phyloP scores from a whole-genome alignment of 2,113 vertebrate species.

The Psilopsiagon aurifrons region DNA sequence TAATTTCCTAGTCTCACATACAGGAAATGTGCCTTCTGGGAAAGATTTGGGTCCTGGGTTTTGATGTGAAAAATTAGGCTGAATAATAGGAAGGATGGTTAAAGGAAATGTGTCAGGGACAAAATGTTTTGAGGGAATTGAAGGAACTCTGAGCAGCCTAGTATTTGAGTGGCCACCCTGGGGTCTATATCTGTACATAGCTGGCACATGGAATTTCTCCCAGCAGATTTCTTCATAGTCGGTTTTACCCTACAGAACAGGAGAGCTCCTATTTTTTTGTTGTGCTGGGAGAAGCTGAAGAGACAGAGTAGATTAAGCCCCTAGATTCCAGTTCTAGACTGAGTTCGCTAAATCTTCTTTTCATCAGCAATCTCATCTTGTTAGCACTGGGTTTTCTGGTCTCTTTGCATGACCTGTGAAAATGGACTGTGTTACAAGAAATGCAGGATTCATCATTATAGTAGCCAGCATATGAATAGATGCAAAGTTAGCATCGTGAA shows the following conservation, averaged over 20 bases:
- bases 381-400: background rate
- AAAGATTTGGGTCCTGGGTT: background rate
- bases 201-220: background rate
- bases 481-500: background rate
- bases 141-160: background rate
- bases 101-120: background rate
- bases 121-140: background rate
- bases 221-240: background rate
- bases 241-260: background rate
- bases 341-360: background rate
- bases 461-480: no score
- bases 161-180: background rate
- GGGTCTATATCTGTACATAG: rapidly evolving
- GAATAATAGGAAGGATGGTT: background rate
- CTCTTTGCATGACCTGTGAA: background rate
- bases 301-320: background rate
- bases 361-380: background rate
- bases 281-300: background rate
- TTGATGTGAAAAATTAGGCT: background rate
- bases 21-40: background rate
- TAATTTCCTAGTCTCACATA: background rate
- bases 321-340: background rate
- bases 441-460: background rate
- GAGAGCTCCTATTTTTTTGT: background rate
- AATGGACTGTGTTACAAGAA: background rate